A percentile compares a stretch with the other conserved stretches of the same genome.
Conservation (phyloP, 1,140 invertebrate genomes). For the Papilio dardanus region DNA sequence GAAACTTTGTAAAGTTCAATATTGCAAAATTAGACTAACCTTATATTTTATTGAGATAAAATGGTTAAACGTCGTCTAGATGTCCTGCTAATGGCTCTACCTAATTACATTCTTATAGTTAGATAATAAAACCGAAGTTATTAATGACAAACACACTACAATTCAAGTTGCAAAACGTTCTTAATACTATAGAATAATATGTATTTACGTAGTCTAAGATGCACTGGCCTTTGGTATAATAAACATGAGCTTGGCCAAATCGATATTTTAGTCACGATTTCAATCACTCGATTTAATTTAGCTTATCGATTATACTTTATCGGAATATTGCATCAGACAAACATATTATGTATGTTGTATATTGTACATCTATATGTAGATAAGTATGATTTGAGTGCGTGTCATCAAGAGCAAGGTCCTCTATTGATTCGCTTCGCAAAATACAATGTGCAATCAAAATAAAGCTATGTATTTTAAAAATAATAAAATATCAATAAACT, state of each 20-base stretch:
- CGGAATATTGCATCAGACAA: neutral
- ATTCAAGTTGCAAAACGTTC: neutral
- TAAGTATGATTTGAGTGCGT: too few species aligned
- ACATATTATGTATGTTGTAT: neutral
- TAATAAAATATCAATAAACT: too few species aligned
- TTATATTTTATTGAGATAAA: neutral
- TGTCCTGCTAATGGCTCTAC: neutral
- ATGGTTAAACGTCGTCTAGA: neutral
- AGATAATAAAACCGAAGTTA: too few species aligned
- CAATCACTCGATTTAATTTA: conserved; percentile 1
- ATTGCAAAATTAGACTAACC: neutral
- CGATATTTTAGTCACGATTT: conserved; percentile 15
- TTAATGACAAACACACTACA: too few species aligned
- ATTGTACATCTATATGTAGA: neutral
- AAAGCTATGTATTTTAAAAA: too few species aligned
- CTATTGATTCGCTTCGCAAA: too few species aligned
- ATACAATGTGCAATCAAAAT: too few species aligned
- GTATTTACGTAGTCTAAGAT: neutral
- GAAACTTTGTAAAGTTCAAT: neutral
- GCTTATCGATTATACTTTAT: neutral
- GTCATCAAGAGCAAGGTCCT: too few species aligned
- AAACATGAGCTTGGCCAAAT: neutral
- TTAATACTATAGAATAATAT: neutral
- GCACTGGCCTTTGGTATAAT: neutral
- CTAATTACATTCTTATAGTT: neutral